phyloP scores from a whole-genome alignment of 2,888 invertebrate genomes.

The Philereme vetulata region DNA sequence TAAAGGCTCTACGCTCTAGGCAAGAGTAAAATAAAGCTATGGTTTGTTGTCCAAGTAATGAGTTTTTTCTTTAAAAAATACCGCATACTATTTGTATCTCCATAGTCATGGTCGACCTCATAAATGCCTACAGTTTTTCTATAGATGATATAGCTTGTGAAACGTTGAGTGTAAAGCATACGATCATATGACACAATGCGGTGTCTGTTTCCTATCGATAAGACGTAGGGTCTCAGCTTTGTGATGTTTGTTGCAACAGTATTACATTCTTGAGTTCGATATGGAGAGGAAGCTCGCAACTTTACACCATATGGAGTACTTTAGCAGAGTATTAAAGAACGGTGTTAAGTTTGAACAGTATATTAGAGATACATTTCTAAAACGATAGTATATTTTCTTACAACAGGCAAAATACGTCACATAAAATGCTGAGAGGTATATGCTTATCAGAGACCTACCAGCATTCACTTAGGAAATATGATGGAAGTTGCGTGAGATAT shows the following conservation, averaged over 20 bases:
- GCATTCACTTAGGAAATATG: too few species aligned
- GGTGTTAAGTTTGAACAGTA: too few species aligned
- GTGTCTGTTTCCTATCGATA: slow-evolving; percentile 59
- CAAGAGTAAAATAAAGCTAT: slow-evolving; percentile 7
- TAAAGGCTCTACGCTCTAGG: slow-evolving; percentile 16
- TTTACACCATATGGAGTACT: too few species aligned
- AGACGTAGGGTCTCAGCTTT: slow-evolving; percentile 38
- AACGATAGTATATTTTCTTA: too few species aligned
- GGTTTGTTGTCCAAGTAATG: slow-evolving; percentile 1
- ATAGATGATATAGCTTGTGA: background rate
- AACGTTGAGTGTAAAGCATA: slow-evolving; percentile 16
- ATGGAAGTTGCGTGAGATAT: too few species aligned
- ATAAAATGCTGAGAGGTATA: too few species aligned
- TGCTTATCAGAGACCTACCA: too few species aligned
- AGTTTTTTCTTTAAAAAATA: slow-evolving; percentile 1
- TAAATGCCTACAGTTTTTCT: background rate
- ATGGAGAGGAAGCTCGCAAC: too few species aligned
- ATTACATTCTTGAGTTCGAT: slow-evolving; percentile 18
- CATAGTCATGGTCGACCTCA: background rate
- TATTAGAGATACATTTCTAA: too few species aligned
- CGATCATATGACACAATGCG: slow-evolving; percentile 45
- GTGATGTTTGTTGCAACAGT: slow-evolving; percentile 23
- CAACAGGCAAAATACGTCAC: too few species aligned
- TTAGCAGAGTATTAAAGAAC: too few species aligned
- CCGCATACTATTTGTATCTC: background rate